phyloP scores from a whole-genome alignment of 2,797 vertebrate genomes.

The Helarctos malayanus region DNA sequence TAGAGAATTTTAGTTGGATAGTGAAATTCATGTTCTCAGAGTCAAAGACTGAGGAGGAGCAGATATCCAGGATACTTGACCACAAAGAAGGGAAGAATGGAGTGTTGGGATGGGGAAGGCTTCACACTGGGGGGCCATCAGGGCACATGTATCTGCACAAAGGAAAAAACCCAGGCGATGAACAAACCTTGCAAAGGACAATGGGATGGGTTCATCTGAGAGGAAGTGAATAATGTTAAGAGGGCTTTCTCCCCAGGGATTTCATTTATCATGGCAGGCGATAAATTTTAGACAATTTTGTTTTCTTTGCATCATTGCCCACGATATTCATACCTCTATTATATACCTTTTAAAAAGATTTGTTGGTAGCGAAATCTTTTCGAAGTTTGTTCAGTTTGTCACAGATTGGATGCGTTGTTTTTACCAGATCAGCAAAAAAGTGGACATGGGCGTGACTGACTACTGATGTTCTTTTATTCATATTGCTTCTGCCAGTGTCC shows the following conservation, averaged over 20 bases:
- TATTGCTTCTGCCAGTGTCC: neutral
- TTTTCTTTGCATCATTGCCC: neutral
- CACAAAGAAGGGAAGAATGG: neutral
- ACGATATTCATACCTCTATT: slow-evolving; percentile 3
- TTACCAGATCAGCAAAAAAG: neutral
- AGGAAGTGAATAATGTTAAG: neutral
- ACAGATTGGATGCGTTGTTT: neutral
- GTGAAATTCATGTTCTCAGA: slow-evolving; percentile 31
- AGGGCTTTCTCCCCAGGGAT: neutral
- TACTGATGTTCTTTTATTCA: neutral
- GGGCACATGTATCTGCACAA: neutral
- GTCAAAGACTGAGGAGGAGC: neutral
- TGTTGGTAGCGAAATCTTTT: neutral
- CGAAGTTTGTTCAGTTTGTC: neutral
- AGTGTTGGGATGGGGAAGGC: neutral
- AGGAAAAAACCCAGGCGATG: neutral
- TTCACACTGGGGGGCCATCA: too few relatives aligned
- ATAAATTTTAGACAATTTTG: neutral
- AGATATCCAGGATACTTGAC: neutral
- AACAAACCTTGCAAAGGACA: neutral
- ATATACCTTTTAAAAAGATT: neutral
- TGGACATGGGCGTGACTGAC: neutral
- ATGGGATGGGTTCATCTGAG: neutral
- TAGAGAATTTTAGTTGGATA: neutral
- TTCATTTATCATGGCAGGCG: neutral